Evolutionary conservation across 2,888 invertebrate genomes (phyloP).

Genomic region (Branchellion lobata): DNA sequence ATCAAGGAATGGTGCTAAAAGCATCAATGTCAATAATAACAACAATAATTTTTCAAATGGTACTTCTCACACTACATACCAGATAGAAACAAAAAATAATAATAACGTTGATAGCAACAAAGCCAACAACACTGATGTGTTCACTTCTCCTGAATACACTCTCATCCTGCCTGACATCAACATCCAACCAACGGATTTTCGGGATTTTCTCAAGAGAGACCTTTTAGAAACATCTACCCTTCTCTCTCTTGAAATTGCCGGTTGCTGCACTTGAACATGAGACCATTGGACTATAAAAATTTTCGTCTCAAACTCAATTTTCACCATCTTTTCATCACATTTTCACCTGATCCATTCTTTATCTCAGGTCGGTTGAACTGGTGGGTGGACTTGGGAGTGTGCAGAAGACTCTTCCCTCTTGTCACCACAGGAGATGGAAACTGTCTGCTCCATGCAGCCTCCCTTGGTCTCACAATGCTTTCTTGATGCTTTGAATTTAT

Average conservation of each 20-base stretch:
- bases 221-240: conserved; percentile 79
- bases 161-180: conserved; percentile 78
- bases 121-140: conserved; percentile 53
- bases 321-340: no score
- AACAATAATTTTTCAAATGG: conserved; percentile 58
- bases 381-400: conserved; percentile 70
- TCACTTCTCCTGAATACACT: conserved; percentile 70
- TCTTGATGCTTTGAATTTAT: not conserved
- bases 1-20: conserved; percentile 73
- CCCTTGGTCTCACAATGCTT: conserved; percentile 64
- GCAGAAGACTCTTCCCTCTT: conserved; percentile 68
- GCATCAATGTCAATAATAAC: conserved; percentile 67
- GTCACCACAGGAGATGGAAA: conserved; percentile 85
- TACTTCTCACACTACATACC: no score
- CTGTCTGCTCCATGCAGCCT: conserved; percentile 83
- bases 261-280: conserved; percentile 55
- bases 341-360: no score
- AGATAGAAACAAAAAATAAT: no score
- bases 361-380: conserved; percentile 73
- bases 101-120: conserved; percentile 51
- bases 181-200: conserved; percentile 70
- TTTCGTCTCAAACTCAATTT: no score
- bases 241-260: conserved; percentile 75
- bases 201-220: conserved; percentile 78
- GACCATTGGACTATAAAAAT: no score